Evolutionary conservation across 2,797 vertebrate genomes (phyloP).

Genomic region (Gallinago stenura): DNA sequence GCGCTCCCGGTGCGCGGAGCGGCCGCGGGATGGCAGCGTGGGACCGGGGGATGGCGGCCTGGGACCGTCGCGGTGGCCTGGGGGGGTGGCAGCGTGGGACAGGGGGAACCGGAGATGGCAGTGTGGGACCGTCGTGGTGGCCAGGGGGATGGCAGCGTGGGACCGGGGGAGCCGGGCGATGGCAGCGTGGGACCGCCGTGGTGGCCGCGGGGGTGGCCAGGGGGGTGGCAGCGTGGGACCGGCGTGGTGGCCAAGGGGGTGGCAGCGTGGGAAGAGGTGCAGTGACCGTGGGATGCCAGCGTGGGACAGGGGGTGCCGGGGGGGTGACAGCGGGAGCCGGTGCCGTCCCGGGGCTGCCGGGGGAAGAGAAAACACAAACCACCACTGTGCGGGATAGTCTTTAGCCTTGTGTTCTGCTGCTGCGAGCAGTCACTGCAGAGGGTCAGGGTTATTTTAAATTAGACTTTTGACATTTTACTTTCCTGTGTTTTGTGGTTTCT

Average conservation of each 20-base stretch:
- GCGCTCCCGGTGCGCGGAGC: background rate
- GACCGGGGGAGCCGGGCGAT: no score
- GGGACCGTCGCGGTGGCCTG: background rate
- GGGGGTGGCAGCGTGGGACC: background rate
- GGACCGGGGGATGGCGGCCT: background rate
- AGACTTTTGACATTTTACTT: background rate
- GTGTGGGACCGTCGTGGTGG: background rate
- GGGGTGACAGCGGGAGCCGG: background rate
- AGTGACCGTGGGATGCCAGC: background rate
- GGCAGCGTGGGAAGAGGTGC: background rate
- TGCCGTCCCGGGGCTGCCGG: background rate
- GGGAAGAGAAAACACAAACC: background rate
- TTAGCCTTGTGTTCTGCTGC: background rate
- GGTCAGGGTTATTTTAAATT: background rate
- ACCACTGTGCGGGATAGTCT: background rate
- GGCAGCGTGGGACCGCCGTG: no score
- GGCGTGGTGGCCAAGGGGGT: background rate
- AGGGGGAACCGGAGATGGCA: background rate
- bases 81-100: background rate
- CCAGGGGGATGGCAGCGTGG: no score
- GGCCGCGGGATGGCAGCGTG: slow-evolving; percentile 21
- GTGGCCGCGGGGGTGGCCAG: no score
- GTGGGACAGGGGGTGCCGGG: background rate
- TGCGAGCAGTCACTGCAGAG: background rate
- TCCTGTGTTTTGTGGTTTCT: background rate